These are phyloP conservation scores for Tetragnatha montana DNA, from an alignment of 2,888 invertebrate species.

Conservation along the genomic window DNA sequence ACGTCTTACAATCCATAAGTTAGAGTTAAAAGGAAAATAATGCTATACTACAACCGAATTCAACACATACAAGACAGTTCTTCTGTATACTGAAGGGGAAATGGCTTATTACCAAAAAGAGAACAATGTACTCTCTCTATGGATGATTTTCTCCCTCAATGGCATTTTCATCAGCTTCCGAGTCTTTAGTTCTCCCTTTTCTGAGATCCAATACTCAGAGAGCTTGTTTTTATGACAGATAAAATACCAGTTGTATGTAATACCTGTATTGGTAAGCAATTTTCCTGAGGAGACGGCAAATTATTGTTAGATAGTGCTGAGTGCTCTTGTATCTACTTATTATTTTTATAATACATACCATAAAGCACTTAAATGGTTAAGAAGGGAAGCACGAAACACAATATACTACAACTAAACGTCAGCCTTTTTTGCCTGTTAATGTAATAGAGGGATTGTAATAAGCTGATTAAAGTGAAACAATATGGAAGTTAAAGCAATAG, in stretches of 20 bases:
- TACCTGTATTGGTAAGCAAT: background rate
- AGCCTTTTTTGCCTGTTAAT: no score
- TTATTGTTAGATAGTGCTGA: background rate
- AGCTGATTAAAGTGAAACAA: no score
- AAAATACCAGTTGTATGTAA: background rate
- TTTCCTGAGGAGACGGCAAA: background rate
- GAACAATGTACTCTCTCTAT: background rate
- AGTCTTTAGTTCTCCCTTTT: background rate
- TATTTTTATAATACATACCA: no score
- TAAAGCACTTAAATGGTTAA: no score
- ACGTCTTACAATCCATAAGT: no score
- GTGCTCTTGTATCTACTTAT: no score
- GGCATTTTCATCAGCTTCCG: background rate
- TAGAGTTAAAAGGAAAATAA: no score
- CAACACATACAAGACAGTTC: background rate
- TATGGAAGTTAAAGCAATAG: no score
- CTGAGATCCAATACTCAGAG: background rate
- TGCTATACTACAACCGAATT: no score
- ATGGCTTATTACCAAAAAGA: background rate
- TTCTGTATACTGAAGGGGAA: background rate
- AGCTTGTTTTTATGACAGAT: background rate
- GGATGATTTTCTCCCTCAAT: background rate
- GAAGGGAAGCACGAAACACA: no score
- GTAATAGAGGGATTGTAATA: no score
- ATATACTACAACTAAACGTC: no score